Base-by-base conservation (phyloP, 2,797 vertebrate species). In the Chelon auratus region DNA sequence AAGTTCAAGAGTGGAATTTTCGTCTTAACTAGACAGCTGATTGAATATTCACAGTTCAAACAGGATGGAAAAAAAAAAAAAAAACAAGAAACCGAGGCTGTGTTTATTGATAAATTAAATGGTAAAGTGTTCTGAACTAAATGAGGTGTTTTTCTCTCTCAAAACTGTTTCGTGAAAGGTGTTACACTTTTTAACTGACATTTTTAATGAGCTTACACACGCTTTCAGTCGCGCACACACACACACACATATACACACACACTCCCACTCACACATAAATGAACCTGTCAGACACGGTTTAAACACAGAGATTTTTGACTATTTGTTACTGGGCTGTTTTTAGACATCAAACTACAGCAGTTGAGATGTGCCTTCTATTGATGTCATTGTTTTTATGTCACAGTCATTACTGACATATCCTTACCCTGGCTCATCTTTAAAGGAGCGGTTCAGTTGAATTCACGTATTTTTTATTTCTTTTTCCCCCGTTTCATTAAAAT, bases 311-410 rank as follows among this genome's bases (percentile, higher is more conserved):
- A 82, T 84, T 79, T 90, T 86, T 81, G 83, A 85, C 83, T 90
- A 83, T 91, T 91, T 82, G 80, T 73, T 84, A 69, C 78, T 58
- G 83, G 45, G 83, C 89, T 92, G 86, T 91, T 92, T 92, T 91
- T 92, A 92, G 88, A 92, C 91, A 91, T 91, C 92, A 93, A 93
- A 89, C 87, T 87, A 52, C 79, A 60, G 85, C 81, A 43, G 80
- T 70, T 81, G 83, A 86, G 80, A 89, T 84, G 90, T 85, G 86
- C 54, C 71, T 83, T 82, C 85, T 68, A 87, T 92, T 92, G 90
- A 91, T 90, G 85, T 78, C 82, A 77, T 75, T 86, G 77, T 90
- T 89, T 90, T 87, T 57, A 84, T 88, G 87, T 88, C 82, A 84
- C 78, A 80, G 72, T 88, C 82, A 79, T 87, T 85, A 80, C 80